These are phyloP conservation scores for Gallinago paraguaiae DNA, from an alignment of 2,113 vertebrate genomes.

Conservation along the genomic window DNA sequence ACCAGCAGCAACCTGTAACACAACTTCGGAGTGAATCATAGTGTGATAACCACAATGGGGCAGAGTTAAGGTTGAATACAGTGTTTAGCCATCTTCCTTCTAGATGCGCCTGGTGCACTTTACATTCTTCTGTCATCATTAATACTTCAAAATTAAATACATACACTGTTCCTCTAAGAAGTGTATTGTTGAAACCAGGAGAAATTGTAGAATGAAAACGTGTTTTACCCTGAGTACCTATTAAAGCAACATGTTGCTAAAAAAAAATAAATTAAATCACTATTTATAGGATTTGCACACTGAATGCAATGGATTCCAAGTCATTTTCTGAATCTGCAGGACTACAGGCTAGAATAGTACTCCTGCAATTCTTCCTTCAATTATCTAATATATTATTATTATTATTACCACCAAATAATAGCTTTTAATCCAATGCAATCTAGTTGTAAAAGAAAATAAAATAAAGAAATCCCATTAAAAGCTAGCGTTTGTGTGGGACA, in stretches of 20 bases:
- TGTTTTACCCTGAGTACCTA: background rate
- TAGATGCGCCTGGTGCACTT: fast-evolving
- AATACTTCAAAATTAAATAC: background rate
- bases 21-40: background rate
- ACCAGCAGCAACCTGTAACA: background rate
- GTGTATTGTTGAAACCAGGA: background rate
- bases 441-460: background rate
- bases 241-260: background rate
- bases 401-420: background rate
- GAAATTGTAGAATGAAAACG: background rate
- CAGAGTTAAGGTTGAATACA: background rate
- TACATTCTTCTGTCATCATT: background rate
- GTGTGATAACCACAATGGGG: fast-evolving
- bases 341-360: background rate
- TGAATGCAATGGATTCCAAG: background rate
- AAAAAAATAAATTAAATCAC: background rate
- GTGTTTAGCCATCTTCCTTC: background rate
- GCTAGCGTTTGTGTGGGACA: background rate
- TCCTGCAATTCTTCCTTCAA: background rate
- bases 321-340: background rate
- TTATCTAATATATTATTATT: background rate
- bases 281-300: background rate
- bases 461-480: constrained; percentile 23
- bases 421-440: background rate
- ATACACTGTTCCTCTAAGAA: background rate